Percentiles rank a stretch among this genome's conserved stretches.
Conservation (phyloP, 1,140 invertebrate species). For the Aphelinus certus region DNA sequence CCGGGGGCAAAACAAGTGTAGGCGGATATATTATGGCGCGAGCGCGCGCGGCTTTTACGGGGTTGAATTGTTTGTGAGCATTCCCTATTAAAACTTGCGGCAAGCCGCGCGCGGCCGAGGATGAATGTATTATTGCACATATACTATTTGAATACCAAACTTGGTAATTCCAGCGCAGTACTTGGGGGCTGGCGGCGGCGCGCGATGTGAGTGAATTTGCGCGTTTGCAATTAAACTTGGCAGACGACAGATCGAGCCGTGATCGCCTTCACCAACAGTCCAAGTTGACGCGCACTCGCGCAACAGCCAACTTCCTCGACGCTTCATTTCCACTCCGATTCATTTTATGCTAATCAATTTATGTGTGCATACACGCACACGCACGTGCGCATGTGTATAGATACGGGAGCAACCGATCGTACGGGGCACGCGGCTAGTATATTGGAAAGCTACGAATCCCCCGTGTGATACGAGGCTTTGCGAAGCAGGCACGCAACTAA, state of each 20-base stretch:
- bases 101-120: not conserved
- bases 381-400: no score
- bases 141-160: slow-evolving; percentile 9
- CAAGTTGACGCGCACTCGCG: not conserved
- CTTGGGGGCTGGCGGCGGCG: not conserved
- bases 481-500: no score
- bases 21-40: not conserved
- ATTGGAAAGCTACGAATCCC: no score
- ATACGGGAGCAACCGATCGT: no score
- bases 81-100: slow-evolving; percentile 1
- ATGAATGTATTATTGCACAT: slow-evolving; percentile 15
- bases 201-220: slow-evolving; percentile 5
- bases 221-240: slow-evolving; percentile 13
- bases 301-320: not conserved
- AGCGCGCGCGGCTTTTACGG: not conserved
- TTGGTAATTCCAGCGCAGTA: slow-evolving; percentile 4
- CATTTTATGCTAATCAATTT: not conserved
- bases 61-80: not conserved
- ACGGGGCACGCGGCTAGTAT: no score
- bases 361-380: no score
- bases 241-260: slow-evolving; percentile 6
- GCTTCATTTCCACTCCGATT: not conserved
- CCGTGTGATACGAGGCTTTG: no score
- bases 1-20: not conserved
- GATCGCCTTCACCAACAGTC: slow-evolving; percentile 3